These are phyloP conservation scores for Toxotes lorentzi DNA, from an alignment of 2,797 vertebrate species.

Conservation along the genomic window DNA sequence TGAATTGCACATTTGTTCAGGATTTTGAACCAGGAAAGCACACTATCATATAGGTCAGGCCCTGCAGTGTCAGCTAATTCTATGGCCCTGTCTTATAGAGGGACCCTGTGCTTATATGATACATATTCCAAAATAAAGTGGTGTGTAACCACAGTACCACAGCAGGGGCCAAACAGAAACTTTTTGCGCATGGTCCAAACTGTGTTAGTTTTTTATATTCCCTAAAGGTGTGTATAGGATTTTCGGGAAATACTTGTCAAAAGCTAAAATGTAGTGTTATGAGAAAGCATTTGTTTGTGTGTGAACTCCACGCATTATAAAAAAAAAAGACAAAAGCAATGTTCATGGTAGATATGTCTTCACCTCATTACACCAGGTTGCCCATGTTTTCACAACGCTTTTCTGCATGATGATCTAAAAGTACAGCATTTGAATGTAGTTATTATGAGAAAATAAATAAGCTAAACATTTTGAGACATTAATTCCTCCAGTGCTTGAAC, in stretches of 20 bases:
- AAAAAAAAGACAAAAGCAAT: not conserved
- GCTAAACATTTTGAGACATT: accelerated
- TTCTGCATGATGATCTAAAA: not conserved
- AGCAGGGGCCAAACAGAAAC: not conserved
- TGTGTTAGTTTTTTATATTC: not conserved
- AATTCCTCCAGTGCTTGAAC: not conserved
- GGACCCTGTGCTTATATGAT: not conserved
- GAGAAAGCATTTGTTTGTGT: not conserved
- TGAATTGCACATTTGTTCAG: not conserved
- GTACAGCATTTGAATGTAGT: not conserved
- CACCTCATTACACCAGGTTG: not conserved
- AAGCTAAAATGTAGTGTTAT: not conserved
- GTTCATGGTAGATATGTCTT: not conserved
- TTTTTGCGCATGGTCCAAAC: not conserved
- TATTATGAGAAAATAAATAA: not conserved
- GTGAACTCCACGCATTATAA: not conserved
- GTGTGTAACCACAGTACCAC: not conserved
- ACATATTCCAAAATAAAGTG: not conserved
- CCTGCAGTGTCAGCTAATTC: not conserved
- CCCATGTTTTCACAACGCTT: not conserved
- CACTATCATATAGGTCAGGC: not conserved
- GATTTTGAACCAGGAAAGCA: not conserved
- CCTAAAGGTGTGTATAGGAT: not conserved
- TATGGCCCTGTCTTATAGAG: not conserved
- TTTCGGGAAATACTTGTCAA: too few relatives aligned